Conservation (phyloP, 2,888 invertebrate species). For the Anthoptus insignis region DNA sequence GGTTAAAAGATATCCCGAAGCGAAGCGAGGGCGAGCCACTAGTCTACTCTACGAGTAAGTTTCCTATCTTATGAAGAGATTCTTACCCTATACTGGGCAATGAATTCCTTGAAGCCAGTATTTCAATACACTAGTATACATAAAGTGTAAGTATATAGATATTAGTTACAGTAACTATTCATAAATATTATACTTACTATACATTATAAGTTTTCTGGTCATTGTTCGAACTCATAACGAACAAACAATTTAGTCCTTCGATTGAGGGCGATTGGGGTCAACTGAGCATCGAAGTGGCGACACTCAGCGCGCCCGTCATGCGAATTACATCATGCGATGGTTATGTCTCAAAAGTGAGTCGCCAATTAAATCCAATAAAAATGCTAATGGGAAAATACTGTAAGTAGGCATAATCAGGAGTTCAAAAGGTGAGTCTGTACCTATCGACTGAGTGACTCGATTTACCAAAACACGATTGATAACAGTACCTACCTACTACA, state of each 20-base stretch:
- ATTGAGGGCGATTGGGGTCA: slow-evolving; percentile 85
- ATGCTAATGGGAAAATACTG: slow-evolving; percentile 41
- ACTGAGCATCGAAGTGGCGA: slow-evolving; percentile 77
- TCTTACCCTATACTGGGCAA: too few species aligned
- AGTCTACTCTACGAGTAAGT: too few species aligned
- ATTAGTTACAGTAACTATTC: too few species aligned
- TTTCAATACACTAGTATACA: too few species aligned
- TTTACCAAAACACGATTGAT: background rate
- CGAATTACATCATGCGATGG: slow-evolving; percentile 71
- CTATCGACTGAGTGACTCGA: background rate
- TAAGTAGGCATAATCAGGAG: slow-evolving; percentile 8
- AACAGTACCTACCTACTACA: background rate
- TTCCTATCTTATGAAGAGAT: too few species aligned
- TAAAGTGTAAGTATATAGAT: background rate
- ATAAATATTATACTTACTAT: background rate
- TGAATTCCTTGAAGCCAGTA: too few species aligned
- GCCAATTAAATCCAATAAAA: slow-evolving; percentile 72
- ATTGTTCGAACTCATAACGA: slow-evolving; percentile 60
- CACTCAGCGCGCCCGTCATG: slow-evolving; percentile 56
- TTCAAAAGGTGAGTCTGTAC: slow-evolving; percentile 8
- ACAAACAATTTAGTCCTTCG: slow-evolving; percentile 83
- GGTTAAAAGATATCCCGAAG: too few species aligned
- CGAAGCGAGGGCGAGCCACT: too few species aligned
- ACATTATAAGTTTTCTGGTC: slow-evolving; percentile 18
- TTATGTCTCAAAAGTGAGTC: slow-evolving; percentile 64